Percentiles rank a stretch among this genome's conserved stretches.
Conservation (phyloP, 2,888 invertebrate species). For the Archips xylosteana region DNA sequence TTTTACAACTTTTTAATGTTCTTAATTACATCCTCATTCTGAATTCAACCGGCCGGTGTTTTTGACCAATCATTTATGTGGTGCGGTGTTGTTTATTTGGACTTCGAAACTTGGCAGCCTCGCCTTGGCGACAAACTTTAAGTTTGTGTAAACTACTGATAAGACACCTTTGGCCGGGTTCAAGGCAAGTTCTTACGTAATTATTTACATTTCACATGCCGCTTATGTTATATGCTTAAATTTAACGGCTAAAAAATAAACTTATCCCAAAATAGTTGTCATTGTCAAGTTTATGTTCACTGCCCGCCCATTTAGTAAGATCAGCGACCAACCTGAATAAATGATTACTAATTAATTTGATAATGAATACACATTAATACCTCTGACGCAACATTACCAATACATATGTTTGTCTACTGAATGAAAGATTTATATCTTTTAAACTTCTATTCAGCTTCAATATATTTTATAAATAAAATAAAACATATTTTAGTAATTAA, state of each 20-base stretch:
- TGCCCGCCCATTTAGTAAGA: conserved; percentile 1
- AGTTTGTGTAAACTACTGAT: conserved; percentile 45
- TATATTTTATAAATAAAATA: no score
- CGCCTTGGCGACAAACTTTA: conserved; percentile 31
- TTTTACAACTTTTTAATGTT: conserved; percentile 15
- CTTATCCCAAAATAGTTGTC: neutral
- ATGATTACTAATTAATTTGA: neutral
- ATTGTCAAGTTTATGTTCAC: neutral
- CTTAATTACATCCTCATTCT: neutral
- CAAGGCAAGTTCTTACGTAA: conserved; percentile 62
- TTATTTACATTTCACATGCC: conserved; percentile 21
- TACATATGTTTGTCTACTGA: neutral
- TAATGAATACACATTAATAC: conserved; percentile 16
- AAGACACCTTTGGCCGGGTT: conserved; percentile 49
- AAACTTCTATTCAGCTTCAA: no score
- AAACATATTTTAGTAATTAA: no score
- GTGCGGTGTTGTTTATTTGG: conserved; percentile 19
- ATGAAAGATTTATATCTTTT: no score
- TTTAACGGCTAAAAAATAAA: neutral
- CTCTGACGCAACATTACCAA: conserved; percentile 5
- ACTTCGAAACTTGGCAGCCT: conserved; percentile 26
- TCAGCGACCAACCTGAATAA: neutral
- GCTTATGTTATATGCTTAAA: neutral
- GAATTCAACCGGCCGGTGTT: neutral
- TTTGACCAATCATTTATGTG: neutral